Evolutionary conservation across 2,113 vertebrate species (phyloP), one percentile per base, ranked within the genome.

Genomic region (Haemorhous mexicanus): DNA sequence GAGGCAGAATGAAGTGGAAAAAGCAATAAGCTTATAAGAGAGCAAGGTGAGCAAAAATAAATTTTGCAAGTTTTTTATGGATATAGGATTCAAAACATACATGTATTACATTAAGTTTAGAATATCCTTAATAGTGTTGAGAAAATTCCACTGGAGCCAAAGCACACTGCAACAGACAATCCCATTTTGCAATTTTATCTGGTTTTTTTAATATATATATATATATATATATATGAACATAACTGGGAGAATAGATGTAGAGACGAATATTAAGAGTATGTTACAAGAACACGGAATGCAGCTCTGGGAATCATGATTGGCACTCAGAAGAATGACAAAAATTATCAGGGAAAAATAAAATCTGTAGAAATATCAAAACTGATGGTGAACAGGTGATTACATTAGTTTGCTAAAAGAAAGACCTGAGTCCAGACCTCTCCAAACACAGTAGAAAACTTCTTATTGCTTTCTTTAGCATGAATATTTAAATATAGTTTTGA

Each of bases 301-400:
- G 12, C 7, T 74, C 33, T 73, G 23, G n/a, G 52, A 84, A 23
- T 61, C 13, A 28, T 0, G 0, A 21, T 44, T 1, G 2, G 21
- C 52, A 72, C 72, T 8, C 8, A 37, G 6, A 3, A 74, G 9
- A 79, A 64, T 2, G 47, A 78, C 9, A 77, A 58, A 43, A 78
- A 26, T 1, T 46, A 53, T 7, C 6, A 7, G 16, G 10, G 7
- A 63, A 85, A 75, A 88, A 35, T 8, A 74, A 63, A 28, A 62
- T 24, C 43, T 43, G 23, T 67, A 76, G 35, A 76, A 82, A 56
- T 30, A 27, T 16, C 28, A 37, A 90, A 87, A 46, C 46, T 63
- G n/a, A 50, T 21, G 6, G 9, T 13, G 0, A 16, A 46, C 16
- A 85, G 22, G 49, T 56, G 28, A 79, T 30, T 12, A 10, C 13